A percentile compares a stretch with the other conserved stretches of the same genome.
Conservation (phyloP, 2,113 vertebrate species). For the Tachycineta bicolor region DNA sequence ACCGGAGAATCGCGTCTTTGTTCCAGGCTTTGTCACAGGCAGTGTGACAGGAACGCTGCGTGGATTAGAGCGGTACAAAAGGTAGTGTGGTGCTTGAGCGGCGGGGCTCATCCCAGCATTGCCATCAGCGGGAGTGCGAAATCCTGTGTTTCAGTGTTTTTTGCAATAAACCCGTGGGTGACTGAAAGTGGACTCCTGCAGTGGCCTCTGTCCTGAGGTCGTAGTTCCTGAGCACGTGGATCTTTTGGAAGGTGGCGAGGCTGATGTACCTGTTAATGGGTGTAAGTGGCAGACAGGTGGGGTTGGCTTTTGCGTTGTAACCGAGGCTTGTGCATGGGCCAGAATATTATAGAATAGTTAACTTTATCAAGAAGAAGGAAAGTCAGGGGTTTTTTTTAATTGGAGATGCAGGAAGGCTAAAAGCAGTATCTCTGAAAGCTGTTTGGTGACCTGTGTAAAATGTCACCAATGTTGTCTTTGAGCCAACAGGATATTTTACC, state of each 20-base stretch:
- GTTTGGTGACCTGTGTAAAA: neutral
- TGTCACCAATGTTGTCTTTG: neutral
- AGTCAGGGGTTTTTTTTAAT: neutral
- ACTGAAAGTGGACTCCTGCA: neutral
- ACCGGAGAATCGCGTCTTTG: neutral
- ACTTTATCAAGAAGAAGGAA: neutral
- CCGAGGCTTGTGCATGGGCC: neutral
- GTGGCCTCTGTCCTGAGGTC: neutral
- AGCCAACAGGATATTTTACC: neutral
- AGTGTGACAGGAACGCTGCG: neutral
- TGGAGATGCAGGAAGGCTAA: neutral
- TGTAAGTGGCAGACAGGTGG: neutral
- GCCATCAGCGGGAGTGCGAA: neutral
- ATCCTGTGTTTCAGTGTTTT: neutral
- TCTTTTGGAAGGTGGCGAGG: neutral
- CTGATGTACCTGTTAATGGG: neutral
- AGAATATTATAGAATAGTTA: neutral
- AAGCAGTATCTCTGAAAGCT: neutral
- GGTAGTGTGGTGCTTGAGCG: neutral
- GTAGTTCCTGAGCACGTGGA: neutral
- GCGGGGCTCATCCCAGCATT: neutral
- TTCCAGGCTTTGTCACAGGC: neutral
- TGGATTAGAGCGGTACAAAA: neutral
- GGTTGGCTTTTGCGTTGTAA: accelerated
- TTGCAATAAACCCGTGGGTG: neutral